Evolutionary conservation across 2,113 vertebrate genomes (phyloP).

Genomic region (Theropithecus gelada): DNA sequence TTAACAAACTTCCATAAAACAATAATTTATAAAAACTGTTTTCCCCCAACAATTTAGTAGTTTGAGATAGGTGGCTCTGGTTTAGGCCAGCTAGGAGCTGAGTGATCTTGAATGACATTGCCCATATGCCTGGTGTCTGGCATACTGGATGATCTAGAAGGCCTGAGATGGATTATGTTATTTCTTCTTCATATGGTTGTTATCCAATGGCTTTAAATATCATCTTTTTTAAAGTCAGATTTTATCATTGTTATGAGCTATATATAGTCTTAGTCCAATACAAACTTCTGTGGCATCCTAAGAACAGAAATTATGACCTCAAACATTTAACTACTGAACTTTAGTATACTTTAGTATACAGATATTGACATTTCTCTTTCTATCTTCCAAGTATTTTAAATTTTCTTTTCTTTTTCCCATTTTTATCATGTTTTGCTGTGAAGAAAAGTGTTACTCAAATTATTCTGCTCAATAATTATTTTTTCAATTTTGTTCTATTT

Average conservation of each 20-base stretch:
- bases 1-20: not conserved
- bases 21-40: not conserved
- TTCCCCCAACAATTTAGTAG: not conserved
- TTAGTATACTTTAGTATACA: not conserved
- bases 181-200: not conserved
- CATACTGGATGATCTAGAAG: not conserved
- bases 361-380: not conserved
- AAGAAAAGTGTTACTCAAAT: not conserved
- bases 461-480: not conserved
- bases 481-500: not conserved
- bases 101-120: not conserved
- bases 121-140: not conserved
- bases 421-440: not conserved
- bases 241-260: not conserved
- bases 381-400: not conserved
- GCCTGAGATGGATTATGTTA: not conserved
- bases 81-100: accelerated
- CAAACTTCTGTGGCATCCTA: not conserved
- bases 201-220: not conserved
- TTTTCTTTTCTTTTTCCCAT: not conserved
- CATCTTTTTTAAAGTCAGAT: not conserved
- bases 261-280: not conserved
- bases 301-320: not conserved
- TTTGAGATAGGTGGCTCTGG: not conserved
- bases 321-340: not conserved